phyloP scores from a whole-genome alignment of 2,888 invertebrate species.

The Synergus japonicus region DNA sequence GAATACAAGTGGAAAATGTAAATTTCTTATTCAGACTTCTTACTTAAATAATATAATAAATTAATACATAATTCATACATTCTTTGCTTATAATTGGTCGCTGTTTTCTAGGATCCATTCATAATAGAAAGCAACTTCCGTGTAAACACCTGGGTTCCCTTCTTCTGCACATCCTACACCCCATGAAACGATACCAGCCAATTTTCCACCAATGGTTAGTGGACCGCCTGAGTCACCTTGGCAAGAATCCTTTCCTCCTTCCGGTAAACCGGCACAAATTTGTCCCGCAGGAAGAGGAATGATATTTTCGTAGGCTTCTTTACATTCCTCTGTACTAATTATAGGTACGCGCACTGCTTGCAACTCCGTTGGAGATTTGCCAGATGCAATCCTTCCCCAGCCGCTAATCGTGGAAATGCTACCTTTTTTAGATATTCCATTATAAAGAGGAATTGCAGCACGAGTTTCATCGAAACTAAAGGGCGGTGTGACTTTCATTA shows the following conservation, averaged over 20 bases:
- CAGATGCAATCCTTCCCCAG: neutral
- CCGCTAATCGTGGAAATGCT: neutral
- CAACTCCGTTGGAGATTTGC: neutral
- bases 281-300: conserved; percentile 69
- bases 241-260: conserved; percentile 78
- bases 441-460: neutral
- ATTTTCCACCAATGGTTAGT: conserved; percentile 57
- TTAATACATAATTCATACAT: too few species aligned
- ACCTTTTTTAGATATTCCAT: neutral
- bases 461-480: neutral
- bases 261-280: conserved; percentile 69
- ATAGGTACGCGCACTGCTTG: neutral
- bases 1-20: too few species aligned
- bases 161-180: conserved; percentile 41
- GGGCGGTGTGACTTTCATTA: conserved; percentile 68
- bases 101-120: conserved; percentile 17
- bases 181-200: conserved; percentile 50
- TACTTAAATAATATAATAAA: too few species aligned
- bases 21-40: too few species aligned
- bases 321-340: neutral
- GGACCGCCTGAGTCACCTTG: conserved; percentile 71
- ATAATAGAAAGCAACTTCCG: conserved; percentile 23
- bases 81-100: neutral
- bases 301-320: neutral
- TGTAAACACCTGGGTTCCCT: conserved; percentile 35